Conservation (phyloP, 2,888 invertebrate species). For the Imbricaverruca yamaguchii region DNA sequence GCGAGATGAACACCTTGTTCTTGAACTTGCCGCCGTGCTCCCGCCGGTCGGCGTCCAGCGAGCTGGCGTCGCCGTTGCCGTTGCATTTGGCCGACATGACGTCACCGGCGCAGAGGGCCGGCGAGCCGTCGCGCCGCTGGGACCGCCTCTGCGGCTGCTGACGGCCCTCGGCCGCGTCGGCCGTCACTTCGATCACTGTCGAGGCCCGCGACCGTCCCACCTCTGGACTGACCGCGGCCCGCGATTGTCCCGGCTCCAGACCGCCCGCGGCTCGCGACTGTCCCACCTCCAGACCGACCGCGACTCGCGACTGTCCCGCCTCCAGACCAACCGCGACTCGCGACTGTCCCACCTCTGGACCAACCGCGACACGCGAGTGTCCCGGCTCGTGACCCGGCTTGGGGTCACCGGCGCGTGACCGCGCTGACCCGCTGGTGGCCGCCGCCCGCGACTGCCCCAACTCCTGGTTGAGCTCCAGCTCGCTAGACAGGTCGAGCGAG, state of each 20-base stretch:
- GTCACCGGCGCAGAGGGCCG: not conserved
- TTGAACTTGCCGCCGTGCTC: not conserved
- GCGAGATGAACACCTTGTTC: not conserved
- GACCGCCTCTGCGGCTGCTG: not conserved
- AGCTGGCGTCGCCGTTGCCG: not conserved
- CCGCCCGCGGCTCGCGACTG: too few species aligned
- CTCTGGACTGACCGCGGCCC: too few species aligned
- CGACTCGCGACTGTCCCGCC: too few species aligned
- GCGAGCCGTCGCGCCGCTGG: not conserved
- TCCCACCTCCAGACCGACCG: too few species aligned
- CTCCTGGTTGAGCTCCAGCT: conserved; percentile 1
- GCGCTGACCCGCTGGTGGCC: too few species aligned
- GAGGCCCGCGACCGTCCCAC: not conserved
- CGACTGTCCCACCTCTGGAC: too few species aligned
- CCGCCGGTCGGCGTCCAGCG: not conserved
- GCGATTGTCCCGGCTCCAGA: too few species aligned
- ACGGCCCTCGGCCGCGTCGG: not conserved
- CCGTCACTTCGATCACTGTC: not conserved
- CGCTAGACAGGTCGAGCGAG: not conserved
- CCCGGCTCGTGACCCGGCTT: too few species aligned
- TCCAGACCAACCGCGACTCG: too few species aligned
- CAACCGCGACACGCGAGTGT: too few species aligned
- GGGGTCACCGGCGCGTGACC: too few species aligned
- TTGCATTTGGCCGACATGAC: not conserved
- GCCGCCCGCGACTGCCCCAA: not conserved